Conservation (phyloP, 64 coral and sea anemone genomes). For the Montipora foliosa region DNA sequence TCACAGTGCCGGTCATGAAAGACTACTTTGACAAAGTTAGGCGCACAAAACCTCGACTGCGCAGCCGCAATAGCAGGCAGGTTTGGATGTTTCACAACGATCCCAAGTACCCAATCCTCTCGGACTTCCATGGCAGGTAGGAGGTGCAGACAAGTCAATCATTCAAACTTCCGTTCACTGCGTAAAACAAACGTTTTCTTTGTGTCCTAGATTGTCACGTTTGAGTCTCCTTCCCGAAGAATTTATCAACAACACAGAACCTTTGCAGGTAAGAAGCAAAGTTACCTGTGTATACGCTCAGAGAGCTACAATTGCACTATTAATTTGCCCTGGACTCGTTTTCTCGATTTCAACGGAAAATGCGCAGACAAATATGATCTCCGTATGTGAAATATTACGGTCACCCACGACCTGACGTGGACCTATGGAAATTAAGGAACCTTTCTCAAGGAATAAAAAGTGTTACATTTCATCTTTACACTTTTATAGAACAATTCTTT, state of each 20-base stretch:
- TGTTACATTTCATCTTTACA: too few relatives aligned
- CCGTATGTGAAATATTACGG: too few relatives aligned
- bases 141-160: not conserved
- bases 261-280: conserved; percentile 75
- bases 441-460: too few relatives aligned
- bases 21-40: conserved; percentile 80
- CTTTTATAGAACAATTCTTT: too few relatives aligned
- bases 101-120: conserved; percentile 83
- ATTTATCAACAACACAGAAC: conserved; percentile 80
- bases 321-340: too few relatives aligned
- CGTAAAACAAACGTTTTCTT: not conserved
- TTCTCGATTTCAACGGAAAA: too few relatives aligned
- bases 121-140: conserved; percentile 92
- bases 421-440: too few relatives aligned
- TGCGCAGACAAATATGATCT: too few relatives aligned
- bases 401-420: too few relatives aligned
- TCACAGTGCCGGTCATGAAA: conserved; percentile 59
- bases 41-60: conserved; percentile 65
- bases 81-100: conserved; percentile 92
- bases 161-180: not conserved
- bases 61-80: conserved; percentile 90
- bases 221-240: conserved; percentile 77
- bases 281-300: not conserved
- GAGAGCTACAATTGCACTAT: too few relatives aligned
- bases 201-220: conserved; percentile 65